phyloP scores from a whole-genome alignment of 2,888 invertebrate species.

The Adelognathus sp. region DNA sequence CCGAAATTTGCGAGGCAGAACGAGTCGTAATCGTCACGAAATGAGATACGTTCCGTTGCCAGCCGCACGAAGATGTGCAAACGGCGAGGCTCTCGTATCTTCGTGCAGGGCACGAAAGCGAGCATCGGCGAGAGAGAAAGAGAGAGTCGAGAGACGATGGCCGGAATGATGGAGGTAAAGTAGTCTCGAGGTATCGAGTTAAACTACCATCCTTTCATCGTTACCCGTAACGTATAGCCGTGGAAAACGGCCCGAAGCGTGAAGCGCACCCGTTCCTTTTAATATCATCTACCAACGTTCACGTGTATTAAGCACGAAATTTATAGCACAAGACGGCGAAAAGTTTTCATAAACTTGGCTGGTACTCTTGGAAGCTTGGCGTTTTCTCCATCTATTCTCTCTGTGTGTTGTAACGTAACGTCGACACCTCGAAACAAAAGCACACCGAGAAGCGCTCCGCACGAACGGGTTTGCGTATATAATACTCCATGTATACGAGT shows the following conservation, averaged over 20 bases:
- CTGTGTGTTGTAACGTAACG: not conserved
- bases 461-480: constrained; percentile 15
- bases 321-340: constrained; percentile 70
- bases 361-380: constrained; percentile 57
- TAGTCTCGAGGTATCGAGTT: constrained; percentile 51
- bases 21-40: constrained; percentile 38
- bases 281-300: constrained; percentile 67
- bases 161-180: constrained; percentile 46
- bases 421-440: constrained; percentile 49
- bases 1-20: not conserved
- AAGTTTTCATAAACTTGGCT: constrained; percentile 72
- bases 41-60: not conserved
- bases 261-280: constrained; percentile 60
- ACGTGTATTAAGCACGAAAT: constrained; percentile 70
- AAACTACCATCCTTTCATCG: constrained; percentile 52
- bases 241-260: constrained; percentile 41
- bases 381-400: not conserved
- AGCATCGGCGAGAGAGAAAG: constrained; percentile 27
- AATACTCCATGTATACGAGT: not conserved
- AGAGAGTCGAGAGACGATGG: constrained; percentile 24
- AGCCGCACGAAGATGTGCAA: not conserved
- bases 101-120: constrained; percentile 43
- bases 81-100: constrained; percentile 2
- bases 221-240: constrained; percentile 48
- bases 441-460: constrained; percentile 7